These are phyloP conservation scores for Tautogolabrus adspersus DNA, from an alignment of 2,113 vertebrate genomes.

Conservation along the genomic window DNA sequence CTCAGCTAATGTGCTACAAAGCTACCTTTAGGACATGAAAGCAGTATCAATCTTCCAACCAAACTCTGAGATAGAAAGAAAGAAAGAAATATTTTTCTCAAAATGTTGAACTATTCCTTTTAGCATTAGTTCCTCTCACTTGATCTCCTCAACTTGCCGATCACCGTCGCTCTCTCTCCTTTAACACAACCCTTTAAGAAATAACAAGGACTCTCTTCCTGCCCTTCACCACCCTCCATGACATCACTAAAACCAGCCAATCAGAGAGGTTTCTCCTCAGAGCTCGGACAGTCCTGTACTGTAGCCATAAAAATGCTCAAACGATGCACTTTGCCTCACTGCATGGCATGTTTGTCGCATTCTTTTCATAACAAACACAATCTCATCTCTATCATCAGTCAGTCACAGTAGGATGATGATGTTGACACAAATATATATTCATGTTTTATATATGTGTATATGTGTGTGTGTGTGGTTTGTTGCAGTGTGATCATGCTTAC, in stretches of 20 bases:
- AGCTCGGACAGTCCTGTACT: not conserved
- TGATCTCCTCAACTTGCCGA: slow-evolving; percentile 5
- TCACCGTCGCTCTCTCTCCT: slow-evolving; percentile 3
- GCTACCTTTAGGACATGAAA: not conserved
- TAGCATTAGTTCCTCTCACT: slow-evolving; percentile 6
- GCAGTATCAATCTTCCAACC: not conserved
- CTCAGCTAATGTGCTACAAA: slow-evolving; percentile 1
- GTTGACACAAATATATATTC: not conserved
- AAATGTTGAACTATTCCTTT: slow-evolving; percentile 48
- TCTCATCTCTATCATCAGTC: slow-evolving; percentile 2
- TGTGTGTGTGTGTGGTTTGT: slow-evolving; percentile 27
- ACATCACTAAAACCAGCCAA: slow-evolving; percentile 47
- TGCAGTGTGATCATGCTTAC: slow-evolving; percentile 18
- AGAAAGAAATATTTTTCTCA: slow-evolving; percentile 12
- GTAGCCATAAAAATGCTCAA: slow-evolving; percentile 19
- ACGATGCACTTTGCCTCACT: slow-evolving; percentile 28
- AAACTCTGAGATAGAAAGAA: not conserved
- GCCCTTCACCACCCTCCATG: slow-evolving; percentile 17
- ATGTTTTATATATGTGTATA: not conserved
- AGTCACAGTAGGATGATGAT: not conserved
- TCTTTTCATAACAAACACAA: not conserved
- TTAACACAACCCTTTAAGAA: not conserved
- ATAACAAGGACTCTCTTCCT: not conserved
- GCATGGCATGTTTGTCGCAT: slow-evolving; percentile 56
- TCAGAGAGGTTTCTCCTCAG: slow-evolving; percentile 27